These are phyloP conservation scores for Incurvaria masculella DNA, from an alignment of 2,888 invertebrate species.

Conservation along the genomic window DNA sequence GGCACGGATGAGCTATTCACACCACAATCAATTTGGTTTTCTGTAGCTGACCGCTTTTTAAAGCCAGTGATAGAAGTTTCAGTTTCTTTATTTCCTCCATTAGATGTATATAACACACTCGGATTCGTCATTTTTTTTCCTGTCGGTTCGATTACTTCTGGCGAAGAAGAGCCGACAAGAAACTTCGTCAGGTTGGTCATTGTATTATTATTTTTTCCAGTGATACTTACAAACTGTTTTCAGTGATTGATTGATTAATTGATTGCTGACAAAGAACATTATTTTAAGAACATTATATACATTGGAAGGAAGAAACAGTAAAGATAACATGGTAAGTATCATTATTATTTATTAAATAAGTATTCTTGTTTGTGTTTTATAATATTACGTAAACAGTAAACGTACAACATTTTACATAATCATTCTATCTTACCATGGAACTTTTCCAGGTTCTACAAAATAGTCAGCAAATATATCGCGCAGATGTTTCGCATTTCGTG, in stretches of 20 bases:
- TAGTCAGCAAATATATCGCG: constrained; percentile 4
- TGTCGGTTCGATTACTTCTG: too few species aligned
- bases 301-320: constrained; percentile 20
- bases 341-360: constrained; percentile 19
- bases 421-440: constrained; percentile 20
- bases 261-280: too few species aligned
- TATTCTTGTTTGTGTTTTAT: constrained; percentile 17
- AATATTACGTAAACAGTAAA: constrained; percentile 7
- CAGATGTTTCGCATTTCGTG: constrained; percentile 18
- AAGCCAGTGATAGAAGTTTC: constrained; percentile 20
- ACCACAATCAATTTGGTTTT: constrained; percentile 24
- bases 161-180: too few species aligned
- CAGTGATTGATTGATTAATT: constrained; percentile 6
- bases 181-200: too few species aligned
- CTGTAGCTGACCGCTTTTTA: constrained; percentile 24
- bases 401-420: constrained; percentile 15
- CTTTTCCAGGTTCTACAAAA: constrained; percentile 11
- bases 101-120: too few species aligned
- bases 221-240: too few species aligned
- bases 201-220: too few species aligned
- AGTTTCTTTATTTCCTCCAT: too few species aligned
- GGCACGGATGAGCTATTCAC: constrained; percentile 21
- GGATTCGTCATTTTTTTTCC: too few species aligned
- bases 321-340: constrained; percentile 21
- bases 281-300: background rate